Base-by-base conservation (phyloP, 2,113 vertebrate species). In the Anhinga rufa region DNA sequence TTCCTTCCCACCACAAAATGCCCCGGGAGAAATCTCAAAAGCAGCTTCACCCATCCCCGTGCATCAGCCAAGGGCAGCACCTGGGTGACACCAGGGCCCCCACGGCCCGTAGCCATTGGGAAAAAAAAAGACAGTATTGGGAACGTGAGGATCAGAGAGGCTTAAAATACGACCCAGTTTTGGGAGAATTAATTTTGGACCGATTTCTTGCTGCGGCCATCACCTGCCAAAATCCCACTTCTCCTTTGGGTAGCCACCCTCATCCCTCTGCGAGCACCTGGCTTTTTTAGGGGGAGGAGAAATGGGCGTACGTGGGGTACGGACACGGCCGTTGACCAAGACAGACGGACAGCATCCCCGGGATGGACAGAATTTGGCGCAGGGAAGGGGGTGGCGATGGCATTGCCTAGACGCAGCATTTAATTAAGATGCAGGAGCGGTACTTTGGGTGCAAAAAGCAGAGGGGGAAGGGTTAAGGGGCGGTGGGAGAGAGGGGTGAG, bases 271-370 rank as follows among this genome's bases (percentile, higher is more conserved):
- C 0, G 2, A 49, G 14, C 72, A 16, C 10, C 4, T 2, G 46
- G 62, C 4, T 46, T 28, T 22, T 31, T 17, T 31, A 2, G 32
- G 4, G 7, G 25, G 3, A 38, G 16, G 26, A 28, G 24, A 15
- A n/a, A 42, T 0, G 9, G 66, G 34, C 0, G 1, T 46, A 4
- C 7, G 1, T 0, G 9, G 28, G 84, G 17, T 48, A 21, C 4
- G 6, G 44, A 19, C 10, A 6, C 3, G 2, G 29, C 20, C 3
- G 4, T 40, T 62, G 87, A 31, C 34, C 61, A 28, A 12, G 85
- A 31, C 46, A 29, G 86, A 60, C 2, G 17, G 86, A 52, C 3
- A 24, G 51, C 31, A 36, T 21, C 51, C 32, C 24, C n/a, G 14
- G 58, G 85, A 51, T 3, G 3, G 82, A 12, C 12, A 14, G 85